Evolutionary conservation across 2,113 vertebrate genomes (phyloP).

Genomic region (Ctenodactylus gundi): DNA sequence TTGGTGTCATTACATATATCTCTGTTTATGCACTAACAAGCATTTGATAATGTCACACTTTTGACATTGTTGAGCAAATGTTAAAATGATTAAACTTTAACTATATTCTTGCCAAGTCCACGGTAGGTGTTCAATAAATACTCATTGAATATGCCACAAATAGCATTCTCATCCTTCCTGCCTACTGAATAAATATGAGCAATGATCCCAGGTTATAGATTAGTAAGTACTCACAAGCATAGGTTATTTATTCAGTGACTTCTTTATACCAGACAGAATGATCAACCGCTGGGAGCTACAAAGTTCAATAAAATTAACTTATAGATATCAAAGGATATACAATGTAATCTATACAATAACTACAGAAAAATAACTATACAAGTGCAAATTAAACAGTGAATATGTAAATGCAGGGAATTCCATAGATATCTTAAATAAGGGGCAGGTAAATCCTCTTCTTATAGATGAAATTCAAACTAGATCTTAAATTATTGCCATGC

Average conservation of each 20-base stretch:
- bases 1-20: not conserved
- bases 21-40: conserved; percentile 13
- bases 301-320: not conserved
- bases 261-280: not conserved
- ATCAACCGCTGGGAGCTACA: not conserved
- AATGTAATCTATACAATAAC: not conserved
- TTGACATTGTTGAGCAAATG: conserved; percentile 9
- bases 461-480: not conserved
- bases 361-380: not conserved
- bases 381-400: conserved; percentile 6
- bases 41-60: conserved; percentile 21
- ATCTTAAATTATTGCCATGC: not conserved
- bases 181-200: not conserved
- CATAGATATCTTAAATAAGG: not conserved
- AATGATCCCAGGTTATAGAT: not conserved
- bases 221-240: not conserved
- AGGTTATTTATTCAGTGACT: conserved; percentile 36
- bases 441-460: not conserved
- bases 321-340: not conserved
- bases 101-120: not conserved
- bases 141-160: not conserved
- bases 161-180: not conserved
- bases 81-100: conserved; percentile 48
- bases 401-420: not conserved
- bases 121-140: conserved; percentile 5